A percentile compares a stretch with the other conserved stretches of the same genome.
Conservation (phyloP, 2,113 vertebrate species). For the Callaeas wilsoni region DNA sequence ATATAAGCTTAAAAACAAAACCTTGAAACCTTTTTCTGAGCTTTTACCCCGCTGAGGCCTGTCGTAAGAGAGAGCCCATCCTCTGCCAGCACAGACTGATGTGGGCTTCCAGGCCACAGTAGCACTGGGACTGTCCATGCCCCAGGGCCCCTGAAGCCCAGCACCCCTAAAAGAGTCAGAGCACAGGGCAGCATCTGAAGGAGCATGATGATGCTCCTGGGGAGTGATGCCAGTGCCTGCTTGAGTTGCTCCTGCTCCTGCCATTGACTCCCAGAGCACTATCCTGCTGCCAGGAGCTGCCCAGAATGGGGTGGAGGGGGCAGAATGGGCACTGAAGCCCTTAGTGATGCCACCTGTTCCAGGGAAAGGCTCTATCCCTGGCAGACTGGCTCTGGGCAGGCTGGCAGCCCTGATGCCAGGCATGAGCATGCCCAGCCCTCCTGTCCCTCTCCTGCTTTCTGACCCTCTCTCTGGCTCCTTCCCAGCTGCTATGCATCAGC, state of each 20-base stretch:
- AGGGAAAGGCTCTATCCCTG: neutral
- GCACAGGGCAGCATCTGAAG: neutral
- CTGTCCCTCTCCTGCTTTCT: neutral
- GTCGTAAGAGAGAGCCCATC: neutral
- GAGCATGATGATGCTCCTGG: accelerated
- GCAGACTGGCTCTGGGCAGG: neutral
- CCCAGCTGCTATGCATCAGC: neutral
- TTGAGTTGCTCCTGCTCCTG: neutral
- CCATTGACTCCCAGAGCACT: neutral
- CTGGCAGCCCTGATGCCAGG: neutral
- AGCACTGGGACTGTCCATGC: neutral
- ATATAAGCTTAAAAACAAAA: neutral
- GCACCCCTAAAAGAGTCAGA: neutral
- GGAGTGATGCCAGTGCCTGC: neutral
- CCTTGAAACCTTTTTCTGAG: neutral
- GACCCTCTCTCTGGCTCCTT: neutral
- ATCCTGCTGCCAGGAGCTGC: neutral
- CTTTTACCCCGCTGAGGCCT: neutral
- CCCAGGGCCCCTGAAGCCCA: neutral
- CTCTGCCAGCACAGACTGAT: neutral
- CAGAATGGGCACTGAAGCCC: neutral
- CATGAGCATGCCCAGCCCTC: neutral
- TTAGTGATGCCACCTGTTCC: neutral
- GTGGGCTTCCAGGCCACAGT: neutral
- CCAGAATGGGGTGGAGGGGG: neutral